Evolutionary conservation across 2,797 vertebrate species (phyloP), one percentile per base, ranked within the genome.

Genomic region (Notoglanidium macrostoma): DNA sequence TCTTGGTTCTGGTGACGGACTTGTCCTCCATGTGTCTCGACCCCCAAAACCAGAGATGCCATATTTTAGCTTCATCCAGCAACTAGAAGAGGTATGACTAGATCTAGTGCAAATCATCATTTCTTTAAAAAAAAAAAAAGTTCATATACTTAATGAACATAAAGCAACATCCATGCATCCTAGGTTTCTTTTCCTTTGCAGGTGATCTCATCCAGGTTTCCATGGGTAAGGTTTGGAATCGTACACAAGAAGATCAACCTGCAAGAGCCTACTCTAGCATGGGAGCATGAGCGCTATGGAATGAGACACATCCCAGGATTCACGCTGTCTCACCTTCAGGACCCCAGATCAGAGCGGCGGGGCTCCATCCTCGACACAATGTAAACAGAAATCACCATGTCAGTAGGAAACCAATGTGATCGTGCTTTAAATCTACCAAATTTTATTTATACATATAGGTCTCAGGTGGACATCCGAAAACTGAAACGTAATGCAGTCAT

Each of bases 241-340:
- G 89, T 97, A 70, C 96, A 97, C 88, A 97, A 97, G 90, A 97
- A 96, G 90, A 97, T 97, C 90, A 96, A 96, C 90, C 93, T 96
- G 15, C 95, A 94, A 63, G 96, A 96, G 81, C 93, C 95, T 17
- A 91, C 94, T 0, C 90, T 97, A 15, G 91, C 94, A 19, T 97
- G 96, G 96, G 96, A 97, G 85, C 96, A 97, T 0, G 96, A 97
- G 90, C 95, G 94, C 73, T 96, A 95, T 88, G 94, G 95, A 68
- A 91, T 96, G 78, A 95, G 94, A 54, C 92, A 94, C 85, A 94
- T 97, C 86, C 95, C 94, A 5, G 95, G 93, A 0, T 95, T 97
- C 91, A 96, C 95, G 1, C 89, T 96, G 88, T 97, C 96, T 70
- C 96, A 95, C 72, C 88, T 97, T 85, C 94, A 95, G 59, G 94